A percentile compares a stretch with the other conserved stretches of the same genome.
phyloP scores from a whole-genome alignment of 2,113 vertebrate genomes.

The Callipepla californica region DNA sequence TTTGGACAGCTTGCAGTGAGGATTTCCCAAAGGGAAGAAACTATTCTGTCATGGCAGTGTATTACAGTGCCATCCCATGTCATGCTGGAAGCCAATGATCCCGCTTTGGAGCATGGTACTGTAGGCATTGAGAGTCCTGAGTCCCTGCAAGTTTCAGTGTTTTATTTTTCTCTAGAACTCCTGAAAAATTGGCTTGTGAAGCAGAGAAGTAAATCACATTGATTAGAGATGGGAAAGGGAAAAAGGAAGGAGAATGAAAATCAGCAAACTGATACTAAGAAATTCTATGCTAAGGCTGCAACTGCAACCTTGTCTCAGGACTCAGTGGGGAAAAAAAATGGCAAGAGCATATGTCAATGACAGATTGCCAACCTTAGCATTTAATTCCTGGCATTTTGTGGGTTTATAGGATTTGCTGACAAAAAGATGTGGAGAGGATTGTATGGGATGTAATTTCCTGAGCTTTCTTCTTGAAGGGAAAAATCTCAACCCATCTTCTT shows the following conservation, averaged over 20 bases:
- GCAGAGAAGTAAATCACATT: not conserved
- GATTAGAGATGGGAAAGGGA: not conserved
- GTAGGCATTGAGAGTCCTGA: not conserved
- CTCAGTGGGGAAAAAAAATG: not conserved
- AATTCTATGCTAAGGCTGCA: not conserved
- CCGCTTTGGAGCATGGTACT: not conserved
- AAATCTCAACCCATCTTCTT: not conserved
- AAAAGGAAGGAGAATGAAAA: not conserved
- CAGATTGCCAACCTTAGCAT: constrained; percentile 62
- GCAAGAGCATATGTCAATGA: constrained; percentile 51
- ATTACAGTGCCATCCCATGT: not conserved
- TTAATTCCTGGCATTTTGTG: constrained; percentile 66
- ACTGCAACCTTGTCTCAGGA: not conserved
- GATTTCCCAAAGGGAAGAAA: constrained; percentile 26
- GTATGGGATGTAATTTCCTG: constrained; percentile 51
- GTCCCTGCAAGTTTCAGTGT: not conserved
- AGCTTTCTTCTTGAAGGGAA: not conserved
- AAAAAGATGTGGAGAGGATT: constrained; percentile 39
- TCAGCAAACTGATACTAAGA: not conserved
- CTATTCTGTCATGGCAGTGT: not conserved
- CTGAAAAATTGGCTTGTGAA: not conserved
- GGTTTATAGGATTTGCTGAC: constrained; percentile 64
- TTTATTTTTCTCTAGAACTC: not conserved
- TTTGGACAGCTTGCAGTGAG: constrained; percentile 14
- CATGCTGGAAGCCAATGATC: not conserved